Evolutionary conservation across 2,888 invertebrate genomes (phyloP).

Genomic region (Augochlorella aurata): DNA sequence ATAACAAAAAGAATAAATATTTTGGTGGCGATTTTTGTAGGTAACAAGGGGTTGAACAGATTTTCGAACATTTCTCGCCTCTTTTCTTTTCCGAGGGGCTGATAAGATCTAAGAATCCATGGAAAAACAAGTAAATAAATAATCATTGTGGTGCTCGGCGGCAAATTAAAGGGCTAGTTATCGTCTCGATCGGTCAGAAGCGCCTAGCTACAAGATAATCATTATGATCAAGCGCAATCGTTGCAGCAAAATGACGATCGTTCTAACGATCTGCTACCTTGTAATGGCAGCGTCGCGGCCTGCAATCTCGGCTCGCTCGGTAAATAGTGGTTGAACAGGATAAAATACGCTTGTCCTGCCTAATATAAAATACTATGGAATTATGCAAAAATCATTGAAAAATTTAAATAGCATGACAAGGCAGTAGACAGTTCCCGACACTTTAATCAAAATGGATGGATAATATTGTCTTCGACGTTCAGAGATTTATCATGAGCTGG

Average conservation of each 20-base stretch:
- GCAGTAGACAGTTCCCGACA: too few species aligned
- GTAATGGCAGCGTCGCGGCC: neutral
- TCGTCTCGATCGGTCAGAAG: constrained; percentile 16
- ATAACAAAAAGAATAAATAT: too few species aligned
- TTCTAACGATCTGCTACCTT: constrained; percentile 38
- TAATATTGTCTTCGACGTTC: too few species aligned
- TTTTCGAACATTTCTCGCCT: too few species aligned
- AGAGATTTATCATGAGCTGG: too few species aligned
- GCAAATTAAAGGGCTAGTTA: constrained; percentile 11
- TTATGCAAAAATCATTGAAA: too few species aligned
- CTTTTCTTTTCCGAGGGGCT: neutral
- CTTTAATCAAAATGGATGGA: too few species aligned
- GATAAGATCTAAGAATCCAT: neutral
- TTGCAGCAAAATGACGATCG: constrained; percentile 42
- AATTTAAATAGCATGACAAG: too few species aligned
- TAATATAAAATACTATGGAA: too few species aligned
- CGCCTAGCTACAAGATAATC: constrained; percentile 35
- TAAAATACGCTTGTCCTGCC: too few species aligned
- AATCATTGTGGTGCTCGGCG: neutral
- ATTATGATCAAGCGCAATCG: constrained; percentile 45
- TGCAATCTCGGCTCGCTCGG: neutral
- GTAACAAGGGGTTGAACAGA: too few species aligned
- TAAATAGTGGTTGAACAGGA: neutral
- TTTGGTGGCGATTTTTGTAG: too few species aligned
- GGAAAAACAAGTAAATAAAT: neutral